Base-by-base conservation (phyloP, 2,888 invertebrate species). In the Hetaerina titia region DNA sequence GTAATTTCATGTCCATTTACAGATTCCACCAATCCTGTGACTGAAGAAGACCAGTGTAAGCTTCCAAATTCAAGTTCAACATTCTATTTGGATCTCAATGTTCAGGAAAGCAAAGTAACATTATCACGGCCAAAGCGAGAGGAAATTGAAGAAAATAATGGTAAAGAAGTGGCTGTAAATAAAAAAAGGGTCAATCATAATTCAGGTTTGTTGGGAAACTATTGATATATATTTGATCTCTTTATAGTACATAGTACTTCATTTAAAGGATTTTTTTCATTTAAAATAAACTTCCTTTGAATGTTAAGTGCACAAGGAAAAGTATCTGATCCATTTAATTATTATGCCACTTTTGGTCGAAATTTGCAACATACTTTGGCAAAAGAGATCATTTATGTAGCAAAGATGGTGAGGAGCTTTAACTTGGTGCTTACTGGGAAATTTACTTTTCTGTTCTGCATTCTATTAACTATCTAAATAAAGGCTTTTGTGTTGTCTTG, bases 31-130 rank as follows among this genome's bases (percentile, higher is more conserved):
- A 89, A 95, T 64, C 95, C 95, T 74, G 17, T 64, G 11, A 57
- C 90, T 31, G 90, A 94, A 13, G 69, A 74, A 60, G 95, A 89
- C 56, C 88, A n/a, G n/a, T 81, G 64, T 96, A 97, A 96, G 96
- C 97, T 96, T 95, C 97, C 96, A 96, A 97, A 96, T 95, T 97
- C 96, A 96, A 97, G 95, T 96, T 97, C 97, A 0, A 97, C 97
- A 95, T 98, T 97, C 96, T 97, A 97, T 96, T 96, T 98, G 90
- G 97, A 98, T 96, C 96, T 98, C 95, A 97, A 98, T 96, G 96
- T 98, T n/a, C 97, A 97, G 96, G 97, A 97, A n/a, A 97, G 97
- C 95, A 97, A 97, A 11, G 98, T 97, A 1, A 97, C 97, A 22
- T 63, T 95, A 63, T 89, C 89, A n/a, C 95, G 95, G 25, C 95